Conservation (phyloP, 2,113 vertebrate genomes). For the Oostethus manadensis region DNA sequence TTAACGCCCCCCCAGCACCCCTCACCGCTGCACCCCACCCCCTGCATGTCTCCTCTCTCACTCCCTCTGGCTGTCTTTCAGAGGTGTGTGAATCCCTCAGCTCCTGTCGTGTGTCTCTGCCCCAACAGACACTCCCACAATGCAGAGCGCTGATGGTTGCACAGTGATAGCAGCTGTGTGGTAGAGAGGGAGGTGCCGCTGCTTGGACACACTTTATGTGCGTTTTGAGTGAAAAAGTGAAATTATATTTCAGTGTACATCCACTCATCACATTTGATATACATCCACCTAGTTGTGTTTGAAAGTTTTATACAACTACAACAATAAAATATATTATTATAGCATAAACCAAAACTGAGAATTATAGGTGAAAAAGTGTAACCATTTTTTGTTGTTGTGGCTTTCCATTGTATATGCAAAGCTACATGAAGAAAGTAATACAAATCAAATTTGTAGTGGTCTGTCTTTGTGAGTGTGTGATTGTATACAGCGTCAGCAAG, state of each 20-base stretch:
- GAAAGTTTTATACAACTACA: not conserved
- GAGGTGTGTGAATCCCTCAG: conserved; percentile 71
- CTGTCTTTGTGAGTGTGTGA: conserved; percentile 14
- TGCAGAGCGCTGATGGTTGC: conserved; percentile 69
- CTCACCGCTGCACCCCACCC: not conserved
- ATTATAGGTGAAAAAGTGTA: not conserved
- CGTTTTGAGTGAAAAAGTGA: not conserved
- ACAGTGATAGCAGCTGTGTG: conserved; percentile 65
- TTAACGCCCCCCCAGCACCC: conserved; percentile 29
- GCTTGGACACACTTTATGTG: conserved; percentile 31
- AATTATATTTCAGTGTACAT: conserved; percentile 34
- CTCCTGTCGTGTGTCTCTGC: conserved; percentile 66
- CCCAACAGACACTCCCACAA: conserved; percentile 72
- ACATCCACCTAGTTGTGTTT: not conserved
- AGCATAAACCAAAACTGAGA: not conserved
- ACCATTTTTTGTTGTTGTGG: no score
- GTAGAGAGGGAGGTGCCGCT: conserved; percentile 59
- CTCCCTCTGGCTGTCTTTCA: conserved; percentile 68
- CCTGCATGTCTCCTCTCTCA: conserved; percentile 15
- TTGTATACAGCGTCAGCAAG: conserved; percentile 61
- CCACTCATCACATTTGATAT: not conserved
- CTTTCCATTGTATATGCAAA: not conserved
- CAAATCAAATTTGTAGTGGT: conserved; percentile 20
- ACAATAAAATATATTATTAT: not conserved
- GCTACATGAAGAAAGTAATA: conserved; percentile 12